Evolutionary conservation across 2,888 invertebrate species (phyloP), one percentile per base, ranked within the genome.

Genomic region (Dryadula phaetusa): DNA sequence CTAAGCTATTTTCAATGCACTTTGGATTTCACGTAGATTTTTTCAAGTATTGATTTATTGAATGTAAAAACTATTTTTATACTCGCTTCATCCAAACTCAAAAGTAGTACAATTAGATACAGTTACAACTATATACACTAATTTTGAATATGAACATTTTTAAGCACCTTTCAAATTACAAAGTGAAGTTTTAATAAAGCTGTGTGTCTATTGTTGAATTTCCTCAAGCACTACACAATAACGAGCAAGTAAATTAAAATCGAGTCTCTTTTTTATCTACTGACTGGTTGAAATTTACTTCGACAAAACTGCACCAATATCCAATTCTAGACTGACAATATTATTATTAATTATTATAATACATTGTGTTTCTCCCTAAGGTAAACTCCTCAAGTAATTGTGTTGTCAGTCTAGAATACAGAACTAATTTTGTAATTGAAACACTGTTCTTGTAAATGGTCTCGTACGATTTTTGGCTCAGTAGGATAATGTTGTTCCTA

Each of bases 401-500:
- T 53, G 42, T 32, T 67, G 62, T 67, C 82, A 82, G 82, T 86
- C 88, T 87, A 86, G 88, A 88, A 87, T 64, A 70, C 73, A 69
- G 67, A 40, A 76, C 79, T 81, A 78, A 75, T 77, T 77, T 74
- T 77, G 75, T 56, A 37, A 37, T 46, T 18, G n/a, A n/a, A 44
- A 61, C 44, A 66, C 44, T 44, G n/a, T 16, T 61, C 28, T 66
- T 46, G 52, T 66, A 52, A 42, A 56, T 58, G 69, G 65, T 70
- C 53, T 64, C 64, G 64, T 64, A 71, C 64, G 69, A 71, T 69
- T 76, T 77, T 84, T 82, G 84, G 84, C 83, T 85, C 84, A 83
- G 81, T 87, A 82, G 80, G 73, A 75, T 82, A 77, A 64, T 64
- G 80, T 76, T 76, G 79, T 82, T 81, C 79, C 79, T 78, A 79